Base-by-base conservation (phyloP, 2,113 vertebrate species). In the Cebidichthys violaceus region DNA sequence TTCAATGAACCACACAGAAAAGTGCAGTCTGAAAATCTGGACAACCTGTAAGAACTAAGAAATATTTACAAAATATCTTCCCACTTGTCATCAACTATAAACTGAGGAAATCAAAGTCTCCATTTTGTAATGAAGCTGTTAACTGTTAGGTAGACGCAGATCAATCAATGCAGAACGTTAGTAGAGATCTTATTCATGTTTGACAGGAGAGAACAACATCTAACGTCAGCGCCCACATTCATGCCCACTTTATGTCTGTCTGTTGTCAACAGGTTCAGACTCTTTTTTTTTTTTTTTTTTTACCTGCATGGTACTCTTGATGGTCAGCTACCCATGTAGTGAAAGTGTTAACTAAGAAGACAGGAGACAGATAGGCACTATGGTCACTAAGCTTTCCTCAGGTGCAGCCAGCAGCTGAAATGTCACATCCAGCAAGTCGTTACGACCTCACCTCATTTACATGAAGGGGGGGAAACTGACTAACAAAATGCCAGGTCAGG, bases 301-400 rank as follows among this genome's bases (percentile, higher is more conserved):
- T 55, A n/a, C n/a, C 62, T 71, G 71, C 10, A 6, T 45, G n/a
- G 33, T 55, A 54, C 57, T 67, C 27, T 45, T 69, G 24, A 41
- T 79, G 47, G 52, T 39, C n/a, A 68, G 75, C 45, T 24, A 65
- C 37, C 39, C 18, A 29, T 33, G 65, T 64, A 43, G 61, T 81
- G 27, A 66, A 24, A 45, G 68, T 82, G 80, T 73, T 79, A 41
- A 64, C 70, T 67, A 68, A 75, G 72, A 86, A 70, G 24, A 83
- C 60, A 69, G 78, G 80, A 85, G 70, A 89, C 74, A 86, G 76
- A 88, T 77, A 95, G 94, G 95, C 94, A 95, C 95, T 90, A 92
- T 88, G 93, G 93, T 94, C 89, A 82, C 91, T 84, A 81, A 90
- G 74, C 88, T 81, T 88, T 91, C 82, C 85, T 90, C 78, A 57